Base-by-base conservation (phyloP, 2,113 vertebrate genomes). In the Leptobrachium leishanense region DNA sequence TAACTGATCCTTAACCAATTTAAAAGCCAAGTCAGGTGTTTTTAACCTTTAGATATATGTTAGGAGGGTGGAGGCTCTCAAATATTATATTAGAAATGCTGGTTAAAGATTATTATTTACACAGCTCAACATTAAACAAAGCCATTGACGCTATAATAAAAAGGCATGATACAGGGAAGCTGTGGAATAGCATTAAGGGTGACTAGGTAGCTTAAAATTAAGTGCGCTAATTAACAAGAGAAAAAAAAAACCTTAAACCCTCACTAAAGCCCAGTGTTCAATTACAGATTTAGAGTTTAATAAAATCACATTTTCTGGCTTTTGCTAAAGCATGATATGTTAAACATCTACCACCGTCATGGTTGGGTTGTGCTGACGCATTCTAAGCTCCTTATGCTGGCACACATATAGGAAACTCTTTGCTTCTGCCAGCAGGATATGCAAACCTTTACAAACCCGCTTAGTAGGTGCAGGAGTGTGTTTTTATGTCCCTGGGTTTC, bases 181-280 rank as follows among this genome's bases (percentile, higher is more conserved):
- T 64, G 59, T n/a, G 20, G 64, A 44, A 75, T 9, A 13, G 59
- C 42, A 46, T 74, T 74, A 31, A 43, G 57, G 42, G 31, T 43
- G n/a, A n/a, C n/a, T n/a, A n/a, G n/a, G n/a, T 62, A 9, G 55
- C 5, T 41, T 57, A n/a, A 44, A 64, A 64, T 63, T 44, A 65
- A 44, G 44, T 64, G 53, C 15, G 13, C 71, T 73, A 73, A 73
- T 73, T 73, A 40, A 73, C n/a, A n/a, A 55, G 43, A 10, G 43
- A 65, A 65, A 73, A 73, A 10, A 74, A 39, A 64, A 43, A 31
- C 64, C 39, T 20, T 64, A 64, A 46, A 46, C 10, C 59, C 43
- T 5, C 57, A 31, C 6, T 2, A 39, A 11, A 75, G 63, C 73
- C n/a, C 3, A 2, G 15, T 40, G 73, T 2, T 13, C 43, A 39